phyloP scores from a whole-genome alignment of 2,888 invertebrate genomes.

The Zaprionus lineosus region DNA sequence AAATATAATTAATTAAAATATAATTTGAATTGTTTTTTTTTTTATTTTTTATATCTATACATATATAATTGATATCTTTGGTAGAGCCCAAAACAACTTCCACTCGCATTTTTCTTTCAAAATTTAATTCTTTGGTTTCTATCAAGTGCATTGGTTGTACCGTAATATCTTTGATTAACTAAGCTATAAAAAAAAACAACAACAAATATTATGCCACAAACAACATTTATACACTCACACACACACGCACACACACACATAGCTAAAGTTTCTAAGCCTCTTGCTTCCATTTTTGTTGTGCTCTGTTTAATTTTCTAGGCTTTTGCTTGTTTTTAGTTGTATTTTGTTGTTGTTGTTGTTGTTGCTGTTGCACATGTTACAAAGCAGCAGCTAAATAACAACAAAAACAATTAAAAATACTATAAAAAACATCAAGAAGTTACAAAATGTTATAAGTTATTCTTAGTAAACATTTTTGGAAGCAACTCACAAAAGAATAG shows the following conservation, averaged over 20 bases:
- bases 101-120: conserved; percentile 35
- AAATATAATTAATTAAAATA: no score
- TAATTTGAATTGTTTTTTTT: no score
- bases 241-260: conserved; percentile 1
- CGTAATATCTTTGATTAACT: conserved; percentile 51
- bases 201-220: conserved; percentile 58
- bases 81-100: no score
- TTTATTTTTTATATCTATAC: no score
- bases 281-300: conserved; percentile 72
- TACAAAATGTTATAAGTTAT: conserved; percentile 71
- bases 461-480: conserved; percentile 59
- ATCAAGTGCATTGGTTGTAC: conserved; percentile 58
- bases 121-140: conserved; percentile 29
- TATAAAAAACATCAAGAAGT: conserved; percentile 56
- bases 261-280: conserved; percentile 13
- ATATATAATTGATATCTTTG: no score
- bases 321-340: conserved; percentile 30
- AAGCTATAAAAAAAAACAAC: conserved; percentile 24
- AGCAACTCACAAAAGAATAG: conserved; percentile 20
- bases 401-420: conserved; percentile 48
- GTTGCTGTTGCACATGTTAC: conserved; percentile 13
- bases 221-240: conserved; percentile 9
- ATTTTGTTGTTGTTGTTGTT: conserved; percentile 20
- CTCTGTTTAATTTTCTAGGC: conserved; percentile 76
- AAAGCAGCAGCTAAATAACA: conserved; percentile 29